Evolutionary conservation across 2,888 invertebrate species (phyloP).

Genomic region (Laothoe populi): DNA sequence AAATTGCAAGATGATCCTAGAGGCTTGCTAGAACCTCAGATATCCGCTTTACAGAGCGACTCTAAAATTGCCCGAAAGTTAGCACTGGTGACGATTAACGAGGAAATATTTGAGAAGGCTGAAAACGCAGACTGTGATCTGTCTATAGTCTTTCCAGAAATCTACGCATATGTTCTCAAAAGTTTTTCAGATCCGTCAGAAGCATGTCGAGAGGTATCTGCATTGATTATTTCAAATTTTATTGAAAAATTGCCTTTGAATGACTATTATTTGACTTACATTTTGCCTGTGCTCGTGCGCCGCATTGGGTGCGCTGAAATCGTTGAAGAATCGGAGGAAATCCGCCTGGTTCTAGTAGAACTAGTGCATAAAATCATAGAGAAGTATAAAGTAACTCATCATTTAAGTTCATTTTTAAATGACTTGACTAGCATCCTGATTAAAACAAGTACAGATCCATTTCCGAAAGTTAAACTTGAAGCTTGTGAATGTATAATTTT

Average conservation of each 20-base stretch:
- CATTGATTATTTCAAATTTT: conserved; percentile 83
- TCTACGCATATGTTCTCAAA: conserved; percentile 73
- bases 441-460: conserved; percentile 90
- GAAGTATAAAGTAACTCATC: conserved; percentile 85
- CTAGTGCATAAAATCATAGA: conserved; percentile 88
- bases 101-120: conserved; percentile 72
- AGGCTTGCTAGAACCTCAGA: conserved; percentile 62
- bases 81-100: conserved; percentile 82
- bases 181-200: conserved; percentile 85
- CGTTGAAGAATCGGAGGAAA: conserved; percentile 89
- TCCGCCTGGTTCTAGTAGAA: conserved; percentile 88
- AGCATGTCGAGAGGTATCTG: conserved; percentile 85
- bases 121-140: conserved; percentile 66
- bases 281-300: conserved; percentile 90
- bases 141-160: conserved; percentile 63
- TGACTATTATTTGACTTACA: conserved; percentile 90
- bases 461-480: conserved; percentile 91
- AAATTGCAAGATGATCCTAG: conserved; percentile 65
- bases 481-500: conserved; percentile 89
- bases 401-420: conserved; percentile 88
- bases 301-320: conserved; percentile 92
- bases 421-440: conserved; percentile 90
- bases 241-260: conserved; percentile 85
- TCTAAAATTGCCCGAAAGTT: conserved; percentile 85
- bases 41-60: conserved; percentile 82